Evolutionary conservation across 2,888 invertebrate species (phyloP).

Genomic region (Leptinotarsa juncta): DNA sequence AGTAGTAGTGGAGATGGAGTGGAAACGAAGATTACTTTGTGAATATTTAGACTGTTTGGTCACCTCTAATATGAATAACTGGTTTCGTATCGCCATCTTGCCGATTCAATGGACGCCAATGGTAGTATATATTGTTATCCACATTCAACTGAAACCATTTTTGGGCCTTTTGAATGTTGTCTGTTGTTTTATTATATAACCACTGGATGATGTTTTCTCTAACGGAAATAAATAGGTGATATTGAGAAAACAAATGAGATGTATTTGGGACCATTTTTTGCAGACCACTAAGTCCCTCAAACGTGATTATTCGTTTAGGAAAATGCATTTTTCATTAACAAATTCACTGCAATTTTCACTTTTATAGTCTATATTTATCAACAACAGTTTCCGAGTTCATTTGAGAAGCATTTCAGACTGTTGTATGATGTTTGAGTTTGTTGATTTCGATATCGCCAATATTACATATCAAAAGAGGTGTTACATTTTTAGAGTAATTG

Average conservation of each 20-base stretch:
- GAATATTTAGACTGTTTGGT: conserved; percentile 8
- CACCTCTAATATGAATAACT: no score
- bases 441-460: no score
- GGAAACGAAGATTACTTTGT: conserved; percentile 59
- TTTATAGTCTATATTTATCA: no score
- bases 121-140: conserved; percentile 1
- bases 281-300: background rate
- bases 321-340: background rate
- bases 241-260: background rate
- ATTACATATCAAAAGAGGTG: no score
- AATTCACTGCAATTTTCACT: no score
- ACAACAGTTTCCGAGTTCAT: no score
- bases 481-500: no score
- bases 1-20: conserved; percentile 57
- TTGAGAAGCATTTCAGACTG: no score
- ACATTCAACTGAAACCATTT: conserved; percentile 5
- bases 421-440: no score
- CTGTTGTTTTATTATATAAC: conserved; percentile 3
- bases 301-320: background rate
- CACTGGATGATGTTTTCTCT: background rate
- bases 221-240: background rate
- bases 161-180: conserved; percentile 3
- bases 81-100: background rate
- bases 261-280: background rate
- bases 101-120: background rate